Conservation (phyloP, 2,113 vertebrate species). For the Cochlearius cochlearius region DNA sequence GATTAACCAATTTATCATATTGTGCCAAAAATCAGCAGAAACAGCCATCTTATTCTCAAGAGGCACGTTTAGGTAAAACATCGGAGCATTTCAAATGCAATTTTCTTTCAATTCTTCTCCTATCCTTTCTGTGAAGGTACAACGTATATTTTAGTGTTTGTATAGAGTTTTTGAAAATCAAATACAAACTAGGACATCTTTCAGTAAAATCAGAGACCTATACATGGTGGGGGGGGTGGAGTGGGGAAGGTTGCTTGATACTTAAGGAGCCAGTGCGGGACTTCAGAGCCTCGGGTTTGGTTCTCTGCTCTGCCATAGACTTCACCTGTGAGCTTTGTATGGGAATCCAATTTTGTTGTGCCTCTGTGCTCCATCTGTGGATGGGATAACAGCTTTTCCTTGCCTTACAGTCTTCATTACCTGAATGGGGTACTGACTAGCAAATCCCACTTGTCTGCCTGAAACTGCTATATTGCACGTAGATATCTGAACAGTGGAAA, state of each 20-base stretch:
- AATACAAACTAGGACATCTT: not conserved
- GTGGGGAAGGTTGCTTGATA: not conserved
- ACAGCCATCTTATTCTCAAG: not conserved
- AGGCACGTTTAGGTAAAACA: not conserved
- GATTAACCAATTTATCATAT: not conserved
- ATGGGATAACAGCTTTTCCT: not conserved
- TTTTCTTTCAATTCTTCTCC: not conserved
- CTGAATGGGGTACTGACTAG: not conserved
- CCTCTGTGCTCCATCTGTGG: not conserved
- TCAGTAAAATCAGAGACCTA: not conserved
- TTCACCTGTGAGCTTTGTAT: not conserved
- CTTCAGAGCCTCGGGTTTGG: not conserved
- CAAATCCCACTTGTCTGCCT: not conserved
- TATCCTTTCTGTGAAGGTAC: not conserved
- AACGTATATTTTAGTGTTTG: not conserved
- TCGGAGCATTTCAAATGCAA: not conserved
- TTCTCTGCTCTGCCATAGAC: not conserved
- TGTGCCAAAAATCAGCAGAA: not conserved
- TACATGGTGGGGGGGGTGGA: rapidly evolving
- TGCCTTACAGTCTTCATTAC: not conserved
- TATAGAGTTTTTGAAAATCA: not conserved
- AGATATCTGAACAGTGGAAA: not conserved
- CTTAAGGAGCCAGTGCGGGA: not conserved
- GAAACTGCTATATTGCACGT: not conserved
- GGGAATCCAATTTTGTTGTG: not conserved